phyloP scores from a whole-genome alignment of 2,888 invertebrate genomes.

The Chymomyza amoena region DNA sequence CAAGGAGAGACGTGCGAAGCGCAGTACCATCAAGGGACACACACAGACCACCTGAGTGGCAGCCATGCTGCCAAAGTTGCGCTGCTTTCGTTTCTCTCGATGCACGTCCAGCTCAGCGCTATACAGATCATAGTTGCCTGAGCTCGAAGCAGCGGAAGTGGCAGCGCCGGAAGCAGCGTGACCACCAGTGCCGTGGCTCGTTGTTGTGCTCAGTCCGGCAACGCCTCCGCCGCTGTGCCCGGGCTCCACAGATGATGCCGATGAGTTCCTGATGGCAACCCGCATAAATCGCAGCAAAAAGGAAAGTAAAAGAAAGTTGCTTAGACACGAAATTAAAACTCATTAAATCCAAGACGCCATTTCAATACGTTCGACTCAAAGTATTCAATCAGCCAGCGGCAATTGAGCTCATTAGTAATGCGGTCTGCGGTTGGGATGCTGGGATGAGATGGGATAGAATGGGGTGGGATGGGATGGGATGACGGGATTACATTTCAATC shows the following conservation, averaged over 20 bases:
- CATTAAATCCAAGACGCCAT: conserved; percentile 40
- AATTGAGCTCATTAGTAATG: conserved; percentile 55
- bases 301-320: conserved; percentile 28
- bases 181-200: conserved; percentile 43
- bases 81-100: conserved; percentile 84
- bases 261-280: conserved; percentile 70
- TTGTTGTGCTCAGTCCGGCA: conserved; percentile 47
- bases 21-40: conserved; percentile 83
- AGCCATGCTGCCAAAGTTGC: conserved; percentile 84
- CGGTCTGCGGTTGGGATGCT: neutral
- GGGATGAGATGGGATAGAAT: too few relatives aligned
- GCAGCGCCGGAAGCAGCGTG: conserved; percentile 23
- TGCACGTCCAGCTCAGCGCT: conserved; percentile 81
- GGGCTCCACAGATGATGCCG: conserved; percentile 70
- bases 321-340: conserved; percentile 35
- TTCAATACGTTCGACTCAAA: neutral
- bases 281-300: neutral
- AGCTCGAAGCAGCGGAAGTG: conserved; percentile 22
- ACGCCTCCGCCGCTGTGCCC: conserved; percentile 65
- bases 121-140: conserved; percentile 79
- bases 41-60: conserved; percentile 83
- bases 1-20: conserved; percentile 83
- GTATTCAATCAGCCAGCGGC: neutral
- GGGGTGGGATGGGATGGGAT: too few relatives aligned
- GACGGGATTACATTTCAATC: neutral